Base-by-base conservation (phyloP, 2,113 vertebrate genomes). In the Emydocephalus ijimae region DNA sequence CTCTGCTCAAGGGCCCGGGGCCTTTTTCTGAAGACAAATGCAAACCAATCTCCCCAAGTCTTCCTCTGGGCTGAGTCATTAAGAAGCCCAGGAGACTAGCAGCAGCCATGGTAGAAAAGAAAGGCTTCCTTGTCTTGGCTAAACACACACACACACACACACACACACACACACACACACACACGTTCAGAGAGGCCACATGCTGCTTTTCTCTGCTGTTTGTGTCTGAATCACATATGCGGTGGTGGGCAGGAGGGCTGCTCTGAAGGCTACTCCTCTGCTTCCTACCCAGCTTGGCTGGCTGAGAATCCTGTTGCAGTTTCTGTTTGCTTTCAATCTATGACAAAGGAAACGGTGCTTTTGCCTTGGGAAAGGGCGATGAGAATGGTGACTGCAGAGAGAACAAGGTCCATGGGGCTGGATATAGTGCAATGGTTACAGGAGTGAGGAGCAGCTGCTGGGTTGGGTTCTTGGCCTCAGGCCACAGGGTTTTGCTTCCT, bases 381-480 rank as follows among this genome's bases (percentile, higher is more conserved):
- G 5, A 23, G 10, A 5, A 6, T 15, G 45, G 29, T 15, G 74
- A 8, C 56, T 15, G 69, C 11, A 5, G 86, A 91, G 0, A 43
- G 92, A 95, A 87, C 93, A 91, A 93, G 93, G 92, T 89, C 92
- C 90, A 3, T 29, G 50, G 87, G 69, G 92, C 89, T 93, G 94
- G 56, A 24, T 61, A 50, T 94, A 26, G 93, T 91, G 91, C 69
- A 92, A 59, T 15, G 94, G 57, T 91, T 45, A 93, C 64, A 88
- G n/a, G 50, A 56, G 50, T 3, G 87, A 6, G 85, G 90, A 0
- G 1, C 52, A 4, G 3, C 26, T 0, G 5, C 8, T 91, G 91
- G 85, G 91, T 94, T 96, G 94, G 52, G 85, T 93, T 95, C 89
- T 61, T 50, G 43, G 20, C 94, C 85, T 50, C 93, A 91, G 34